Percentiles rank a stretch among this genome's conserved stretches.
Evolutionary conservation across 2,888 invertebrate species (phyloP).

Genomic region (Oscheius sp.): DNA sequence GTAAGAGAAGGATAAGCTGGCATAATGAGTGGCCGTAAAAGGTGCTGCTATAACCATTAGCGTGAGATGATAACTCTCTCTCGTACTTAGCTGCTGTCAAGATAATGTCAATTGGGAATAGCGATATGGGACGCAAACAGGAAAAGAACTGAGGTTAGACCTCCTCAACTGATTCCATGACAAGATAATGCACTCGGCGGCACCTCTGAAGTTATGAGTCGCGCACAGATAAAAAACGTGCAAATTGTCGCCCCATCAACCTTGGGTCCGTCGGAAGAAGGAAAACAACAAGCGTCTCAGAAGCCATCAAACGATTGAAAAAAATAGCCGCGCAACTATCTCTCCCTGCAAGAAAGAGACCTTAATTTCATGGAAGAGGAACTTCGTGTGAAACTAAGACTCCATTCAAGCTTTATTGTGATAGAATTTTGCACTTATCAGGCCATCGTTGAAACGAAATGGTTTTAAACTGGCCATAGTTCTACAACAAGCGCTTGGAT

Average conservation of each 20-base stretch:
- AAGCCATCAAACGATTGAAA: not conserved
- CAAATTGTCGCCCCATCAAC: slow-evolving; percentile 28
- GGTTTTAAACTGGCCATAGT: too few species aligned
- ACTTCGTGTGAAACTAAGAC: slow-evolving; percentile 9
- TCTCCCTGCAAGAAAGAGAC: not conserved
- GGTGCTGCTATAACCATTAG: slow-evolving; percentile 14
- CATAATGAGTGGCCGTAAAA: slow-evolving; percentile 3
- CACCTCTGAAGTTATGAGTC: slow-evolving; percentile 29
- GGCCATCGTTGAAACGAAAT: too few species aligned
- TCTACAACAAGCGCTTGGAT: not conserved
- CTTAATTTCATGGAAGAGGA: slow-evolving; percentile 20
- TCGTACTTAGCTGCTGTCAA: slow-evolving; percentile 23
- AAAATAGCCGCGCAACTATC: not conserved
- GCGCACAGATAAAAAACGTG: slow-evolving; percentile 28
- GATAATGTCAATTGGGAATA: slow-evolving; percentile 9
- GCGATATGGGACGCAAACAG: not conserved
- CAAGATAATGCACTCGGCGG: slow-evolving; percentile 25
- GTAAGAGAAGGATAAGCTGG: not conserved
- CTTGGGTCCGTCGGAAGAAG: slow-evolving; percentile 22
- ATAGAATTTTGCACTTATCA: too few species aligned
- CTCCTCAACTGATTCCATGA: slow-evolving; percentile 15
- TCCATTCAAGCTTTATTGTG: too few species aligned
- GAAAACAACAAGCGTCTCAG: slow-evolving; percentile 5
- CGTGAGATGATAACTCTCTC: slow-evolving; percentile 6
- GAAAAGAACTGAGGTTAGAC: slow-evolving; percentile 10